Evolutionary conservation across 2,797 vertebrate genomes (phyloP).

Genomic region (Brachyrhaphis roseni): DNA sequence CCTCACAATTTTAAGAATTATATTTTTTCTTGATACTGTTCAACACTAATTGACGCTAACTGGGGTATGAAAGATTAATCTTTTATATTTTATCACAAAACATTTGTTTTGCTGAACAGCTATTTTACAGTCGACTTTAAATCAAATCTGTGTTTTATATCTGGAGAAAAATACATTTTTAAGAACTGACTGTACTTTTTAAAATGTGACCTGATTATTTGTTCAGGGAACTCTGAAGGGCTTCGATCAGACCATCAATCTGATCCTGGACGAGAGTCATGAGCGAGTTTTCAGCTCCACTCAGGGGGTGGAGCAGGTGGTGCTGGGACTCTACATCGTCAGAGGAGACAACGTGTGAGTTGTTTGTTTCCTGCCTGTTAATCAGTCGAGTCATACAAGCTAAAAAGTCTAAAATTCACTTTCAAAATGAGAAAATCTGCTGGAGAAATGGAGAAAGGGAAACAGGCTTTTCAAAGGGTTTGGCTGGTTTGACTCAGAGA

Average conservation of each 20-base stretch:
- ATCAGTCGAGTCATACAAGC: no score
- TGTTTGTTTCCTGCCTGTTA: slow-evolving; percentile 2
- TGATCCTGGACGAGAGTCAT: slow-evolving; percentile 98
- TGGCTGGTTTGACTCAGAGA: no score
- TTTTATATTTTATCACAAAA: not conserved
- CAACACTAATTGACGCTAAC: not conserved
- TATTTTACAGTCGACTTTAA: not conserved
- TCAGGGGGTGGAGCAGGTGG: slow-evolving; percentile 98
- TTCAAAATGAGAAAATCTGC: no score
- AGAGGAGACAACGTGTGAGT: slow-evolving; percentile 99
- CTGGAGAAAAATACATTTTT: not conserved
- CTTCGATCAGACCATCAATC: slow-evolving; percentile 99
- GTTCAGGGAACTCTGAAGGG: slow-evolving; percentile 94
- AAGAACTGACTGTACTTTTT: not conserved
- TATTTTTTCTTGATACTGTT: not conserved
- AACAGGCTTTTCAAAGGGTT: no score
- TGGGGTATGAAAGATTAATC: not conserved
- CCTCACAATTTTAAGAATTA: not conserved
- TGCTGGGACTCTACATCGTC: slow-evolving; percentile 96
- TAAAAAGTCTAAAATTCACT: no score
- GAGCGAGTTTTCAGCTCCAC: slow-evolving; percentile 98
- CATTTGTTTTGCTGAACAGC: not conserved
- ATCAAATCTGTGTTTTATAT: not conserved
- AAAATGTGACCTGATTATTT: slow-evolving; percentile 9
- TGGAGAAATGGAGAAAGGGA: no score